phyloP scores from a whole-genome alignment of 2,888 invertebrate genomes.

The Drosophila bunnanda region DNA sequence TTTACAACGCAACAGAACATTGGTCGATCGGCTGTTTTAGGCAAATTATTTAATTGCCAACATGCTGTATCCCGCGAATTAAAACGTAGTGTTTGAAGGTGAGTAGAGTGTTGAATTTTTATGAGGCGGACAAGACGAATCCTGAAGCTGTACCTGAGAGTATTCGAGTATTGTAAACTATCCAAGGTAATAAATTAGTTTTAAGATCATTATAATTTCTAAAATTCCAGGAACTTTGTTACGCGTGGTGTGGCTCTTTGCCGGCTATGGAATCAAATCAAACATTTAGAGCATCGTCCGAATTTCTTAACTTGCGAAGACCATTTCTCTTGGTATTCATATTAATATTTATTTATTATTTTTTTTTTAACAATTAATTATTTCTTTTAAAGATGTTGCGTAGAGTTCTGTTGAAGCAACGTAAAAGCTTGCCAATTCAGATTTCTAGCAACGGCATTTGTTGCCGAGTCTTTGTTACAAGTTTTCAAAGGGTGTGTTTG shows the following conservation, averaged over 20 bases:
- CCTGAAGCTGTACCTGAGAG: neutral
- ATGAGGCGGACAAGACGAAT: slow-evolving; percentile 3
- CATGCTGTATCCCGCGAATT: slow-evolving; percentile 53
- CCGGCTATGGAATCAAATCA: neutral
- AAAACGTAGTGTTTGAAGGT: slow-evolving; percentile 38
- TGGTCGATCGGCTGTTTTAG: slow-evolving; percentile 46
- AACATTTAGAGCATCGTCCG: slow-evolving; percentile 1
- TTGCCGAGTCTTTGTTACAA: slow-evolving; percentile 68
- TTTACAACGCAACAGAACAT: slow-evolving; percentile 63
- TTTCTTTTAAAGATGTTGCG: slow-evolving; percentile 56
- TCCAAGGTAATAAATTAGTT: slow-evolving; percentile 19
- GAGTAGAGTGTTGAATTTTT: slow-evolving; percentile 64
- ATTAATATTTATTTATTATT: too few species aligned
- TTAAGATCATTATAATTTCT: neutral
- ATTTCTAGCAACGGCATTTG: slow-evolving; percentile 67
- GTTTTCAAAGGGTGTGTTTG: neutral
- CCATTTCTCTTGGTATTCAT: neutral
- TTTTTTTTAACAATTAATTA: too few species aligned
- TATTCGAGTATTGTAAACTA: neutral
- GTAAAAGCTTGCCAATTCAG: slow-evolving; percentile 62
- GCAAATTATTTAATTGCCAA: slow-evolving; percentile 25
- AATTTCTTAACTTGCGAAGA: neutral
- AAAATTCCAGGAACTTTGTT: neutral
- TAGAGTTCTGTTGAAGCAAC: slow-evolving; percentile 48
- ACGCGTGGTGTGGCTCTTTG: too few species aligned